A percentile compares a stretch with the other conserved stretches of the same genome.
These are phyloP conservation scores for Musca vetustissima DNA, from an alignment of 1,140 invertebrate species.

Conservation along the genomic window DNA sequence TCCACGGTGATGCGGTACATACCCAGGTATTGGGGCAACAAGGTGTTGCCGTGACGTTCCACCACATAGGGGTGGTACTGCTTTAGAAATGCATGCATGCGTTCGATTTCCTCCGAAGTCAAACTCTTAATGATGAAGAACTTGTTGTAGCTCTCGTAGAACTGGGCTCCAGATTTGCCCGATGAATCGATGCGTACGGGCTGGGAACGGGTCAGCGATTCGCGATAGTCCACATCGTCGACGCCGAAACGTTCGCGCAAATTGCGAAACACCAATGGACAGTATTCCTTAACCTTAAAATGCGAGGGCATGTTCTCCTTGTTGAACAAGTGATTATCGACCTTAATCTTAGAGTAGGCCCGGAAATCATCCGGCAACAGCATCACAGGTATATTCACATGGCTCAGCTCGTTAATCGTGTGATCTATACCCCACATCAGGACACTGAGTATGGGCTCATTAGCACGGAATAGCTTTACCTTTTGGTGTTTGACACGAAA, in stretches of 20 bases:
- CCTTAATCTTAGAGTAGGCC: slow-evolving; percentile 95
- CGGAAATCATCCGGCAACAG: slow-evolving; percentile 98
- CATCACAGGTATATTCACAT: slow-evolving; percentile 98
- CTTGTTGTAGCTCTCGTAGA: slow-evolving; percentile 94
- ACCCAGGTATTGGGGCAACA: slow-evolving; percentile 96
- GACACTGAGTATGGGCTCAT: slow-evolving; percentile 96
- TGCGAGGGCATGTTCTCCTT: slow-evolving; percentile 99
- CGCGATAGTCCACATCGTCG: slow-evolving; percentile 94
- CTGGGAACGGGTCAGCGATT: slow-evolving; percentile 80
- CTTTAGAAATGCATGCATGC: slow-evolving; percentile 97
- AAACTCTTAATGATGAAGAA: slow-evolving; percentile 96
- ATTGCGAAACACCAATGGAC: slow-evolving; percentile 97
- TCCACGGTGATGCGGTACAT: slow-evolving; percentile 98
- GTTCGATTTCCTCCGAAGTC: slow-evolving; percentile 96
- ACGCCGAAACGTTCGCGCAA: slow-evolving; percentile 96
- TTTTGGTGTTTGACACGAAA: slow-evolving; percentile 96
- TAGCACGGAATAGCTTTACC: slow-evolving; percentile 97
- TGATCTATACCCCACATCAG: slow-evolving; percentile 99
- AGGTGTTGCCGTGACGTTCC: slow-evolving; percentile 94
- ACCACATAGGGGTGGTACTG: slow-evolving; percentile 99
- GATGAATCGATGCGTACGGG: slow-evolving; percentile 86
- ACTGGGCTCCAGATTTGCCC: slow-evolving; percentile 91
- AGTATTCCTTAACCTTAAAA: slow-evolving; percentile 99
- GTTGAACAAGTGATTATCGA: slow-evolving; percentile 99
- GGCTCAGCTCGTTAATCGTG: slow-evolving; percentile 96